These are phyloP conservation scores for Mythimna lalbum DNA, from an alignment of 2,888 invertebrate species.

Conservation along the genomic window DNA sequence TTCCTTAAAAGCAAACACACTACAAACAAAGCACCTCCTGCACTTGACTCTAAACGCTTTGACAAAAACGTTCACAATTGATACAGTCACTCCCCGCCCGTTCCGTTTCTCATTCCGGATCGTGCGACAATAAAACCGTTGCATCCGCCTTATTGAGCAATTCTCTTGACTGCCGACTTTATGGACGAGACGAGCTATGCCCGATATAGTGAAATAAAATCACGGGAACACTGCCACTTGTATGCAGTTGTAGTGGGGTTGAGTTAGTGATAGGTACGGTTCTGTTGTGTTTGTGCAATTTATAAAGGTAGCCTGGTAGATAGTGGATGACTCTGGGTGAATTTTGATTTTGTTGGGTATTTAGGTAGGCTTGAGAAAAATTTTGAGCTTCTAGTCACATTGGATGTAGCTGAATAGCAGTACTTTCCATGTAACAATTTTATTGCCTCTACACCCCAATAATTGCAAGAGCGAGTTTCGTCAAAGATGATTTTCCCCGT, in stretches of 20 bases:
- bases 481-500: too few species aligned
- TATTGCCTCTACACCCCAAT: too few species aligned
- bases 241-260: conserved; percentile 15
- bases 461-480: too few species aligned
- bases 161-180: conserved; percentile 56
- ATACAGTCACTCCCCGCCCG: conserved; percentile 47
- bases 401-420: too few species aligned
- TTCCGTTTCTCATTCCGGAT: conserved; percentile 48
- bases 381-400: too few species aligned
- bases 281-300: neutral
- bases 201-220: conserved; percentile 57
- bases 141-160: conserved; percentile 63
- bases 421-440: too few species aligned
- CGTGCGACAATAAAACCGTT: conserved; percentile 51
- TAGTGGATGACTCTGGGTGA: too few species aligned
- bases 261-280: conserved; percentile 1
- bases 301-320: too few species aligned
- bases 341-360: too few species aligned
- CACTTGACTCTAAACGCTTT: conserved; percentile 20
- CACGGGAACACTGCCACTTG: conserved; percentile 27
- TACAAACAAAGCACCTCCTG: neutral
- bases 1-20: neutral
- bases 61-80: conserved; percentile 48
- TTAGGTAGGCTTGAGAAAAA: too few species aligned
- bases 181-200: conserved; percentile 37